phyloP scores from a whole-genome alignment of 2,113 vertebrate species.

The Montifringilla adamsi region DNA sequence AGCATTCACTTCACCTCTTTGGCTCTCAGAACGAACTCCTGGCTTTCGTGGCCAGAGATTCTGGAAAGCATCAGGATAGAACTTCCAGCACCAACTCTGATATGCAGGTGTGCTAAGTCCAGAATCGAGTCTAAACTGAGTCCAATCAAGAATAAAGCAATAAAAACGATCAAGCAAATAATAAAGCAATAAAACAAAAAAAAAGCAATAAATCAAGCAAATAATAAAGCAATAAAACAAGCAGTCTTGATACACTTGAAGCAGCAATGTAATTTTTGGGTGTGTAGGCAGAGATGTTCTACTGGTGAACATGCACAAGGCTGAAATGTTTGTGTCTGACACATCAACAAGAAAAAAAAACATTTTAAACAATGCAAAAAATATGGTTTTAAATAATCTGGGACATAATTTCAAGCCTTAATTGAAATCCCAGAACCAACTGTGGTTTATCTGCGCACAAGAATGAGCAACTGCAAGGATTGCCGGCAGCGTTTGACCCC shows the following conservation, averaged over 20 bases:
- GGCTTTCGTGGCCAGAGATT: background rate
- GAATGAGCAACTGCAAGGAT: rapidly evolving
- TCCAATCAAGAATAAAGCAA: background rate
- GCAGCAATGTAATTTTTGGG: background rate
- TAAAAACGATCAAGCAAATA: background rate
- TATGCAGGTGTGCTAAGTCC: rapidly evolving
- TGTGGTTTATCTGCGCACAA: background rate
- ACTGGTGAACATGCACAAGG: rapidly evolving
- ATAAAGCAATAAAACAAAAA: background rate
- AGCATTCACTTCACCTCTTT: background rate
- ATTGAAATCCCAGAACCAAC: background rate
- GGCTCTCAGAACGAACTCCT: background rate
- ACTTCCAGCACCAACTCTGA: background rate
- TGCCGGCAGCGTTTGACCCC: background rate
- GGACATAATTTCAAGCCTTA: background rate
- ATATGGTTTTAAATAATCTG: background rate
- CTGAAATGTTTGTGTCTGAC: background rate
- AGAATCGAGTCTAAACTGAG: background rate
- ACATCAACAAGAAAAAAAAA: too few relatives aligned
- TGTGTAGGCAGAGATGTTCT: background rate
- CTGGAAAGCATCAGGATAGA: background rate
- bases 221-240: background rate
- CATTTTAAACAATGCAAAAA: background rate
- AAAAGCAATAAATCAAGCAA: background rate
- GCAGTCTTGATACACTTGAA: rapidly evolving